Conservation (phyloP, 2,888 invertebrate genomes). For the Merodon equestris region DNA sequence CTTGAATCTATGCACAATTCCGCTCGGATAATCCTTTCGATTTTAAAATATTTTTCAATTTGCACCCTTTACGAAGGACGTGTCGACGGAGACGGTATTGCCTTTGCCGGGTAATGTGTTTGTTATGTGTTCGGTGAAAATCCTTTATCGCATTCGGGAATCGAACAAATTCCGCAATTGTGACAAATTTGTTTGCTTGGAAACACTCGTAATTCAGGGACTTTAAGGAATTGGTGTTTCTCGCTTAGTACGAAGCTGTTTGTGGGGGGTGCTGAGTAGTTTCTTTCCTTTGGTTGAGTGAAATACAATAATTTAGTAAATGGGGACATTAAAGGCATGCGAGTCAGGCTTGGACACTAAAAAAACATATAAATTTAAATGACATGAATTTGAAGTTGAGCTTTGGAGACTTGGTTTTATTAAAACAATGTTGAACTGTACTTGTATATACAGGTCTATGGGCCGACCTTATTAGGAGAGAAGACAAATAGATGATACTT, state of each 20-base stretch:
- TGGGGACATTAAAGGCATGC: too few species aligned
- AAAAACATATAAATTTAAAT: too few species aligned
- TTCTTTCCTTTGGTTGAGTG: neutral
- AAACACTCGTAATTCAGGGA: conserved; percentile 28
- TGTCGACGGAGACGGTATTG: conserved; percentile 32
- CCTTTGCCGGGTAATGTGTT: conserved; percentile 33
- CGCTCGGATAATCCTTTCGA: conserved; percentile 63
- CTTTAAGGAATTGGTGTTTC: neutral
- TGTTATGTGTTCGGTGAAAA: conserved; percentile 53
- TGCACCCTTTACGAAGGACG: conserved; percentile 33
- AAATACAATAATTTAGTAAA: too few species aligned
- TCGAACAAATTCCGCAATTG: conserved; percentile 60
- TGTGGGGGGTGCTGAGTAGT: neutral
- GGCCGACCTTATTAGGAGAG: too few species aligned
- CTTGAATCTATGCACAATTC: conserved; percentile 73
- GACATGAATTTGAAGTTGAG: too few species aligned
- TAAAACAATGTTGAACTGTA: too few species aligned
- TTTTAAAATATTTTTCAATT: conserved; percentile 64
- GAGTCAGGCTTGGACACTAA: too few species aligned
- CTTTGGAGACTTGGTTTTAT: too few species aligned
- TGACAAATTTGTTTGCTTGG: conserved; percentile 64
- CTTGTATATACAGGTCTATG: too few species aligned
- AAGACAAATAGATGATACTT: too few species aligned
- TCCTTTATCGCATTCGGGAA: conserved; percentile 32
- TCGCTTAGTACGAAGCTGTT: neutral